Conservation (phyloP, 1,140 invertebrate species). For the Luehdorfia chinensis region DNA sequence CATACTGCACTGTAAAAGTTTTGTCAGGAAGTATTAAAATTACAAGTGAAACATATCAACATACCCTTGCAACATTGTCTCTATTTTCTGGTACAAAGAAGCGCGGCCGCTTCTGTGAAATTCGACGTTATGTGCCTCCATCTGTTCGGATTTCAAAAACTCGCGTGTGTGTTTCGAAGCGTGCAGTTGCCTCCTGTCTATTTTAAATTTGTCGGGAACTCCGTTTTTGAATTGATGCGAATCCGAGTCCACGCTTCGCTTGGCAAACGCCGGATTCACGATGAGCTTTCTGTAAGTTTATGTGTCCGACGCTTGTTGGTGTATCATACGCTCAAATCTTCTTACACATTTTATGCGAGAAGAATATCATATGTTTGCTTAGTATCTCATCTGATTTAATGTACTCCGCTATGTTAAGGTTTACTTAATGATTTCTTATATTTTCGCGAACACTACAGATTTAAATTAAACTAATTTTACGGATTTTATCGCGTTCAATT, state of each 20-base stretch:
- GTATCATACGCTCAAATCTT: slow-evolving; percentile 2
- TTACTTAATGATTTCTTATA: too few relatives aligned
- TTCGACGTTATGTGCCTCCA: slow-evolving; percentile 57
- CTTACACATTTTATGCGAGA: neutral
- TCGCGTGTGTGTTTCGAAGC: slow-evolving; percentile 57
- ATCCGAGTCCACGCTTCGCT: slow-evolving; percentile 66
- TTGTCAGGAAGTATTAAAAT: neutral
- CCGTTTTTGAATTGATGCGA: slow-evolving; percentile 30
- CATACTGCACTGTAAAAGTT: neutral
- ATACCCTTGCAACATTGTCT: slow-evolving; percentile 79
- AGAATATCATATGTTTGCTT: too few relatives aligned
- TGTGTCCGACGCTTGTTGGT: neutral
- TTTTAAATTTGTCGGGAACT: slow-evolving; percentile 43
- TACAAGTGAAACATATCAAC: neutral
- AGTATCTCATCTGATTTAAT: too few relatives aligned
- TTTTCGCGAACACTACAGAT: too few relatives aligned
- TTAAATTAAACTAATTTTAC: too few relatives aligned
- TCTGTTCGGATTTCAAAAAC: slow-evolving; percentile 63
- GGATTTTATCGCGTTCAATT: too few relatives aligned
- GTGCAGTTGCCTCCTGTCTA: slow-evolving; percentile 73
- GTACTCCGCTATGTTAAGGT: too few relatives aligned
- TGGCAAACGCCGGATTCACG: slow-evolving; percentile 79
- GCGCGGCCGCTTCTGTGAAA: slow-evolving; percentile 78
- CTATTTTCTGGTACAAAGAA: slow-evolving; percentile 79
- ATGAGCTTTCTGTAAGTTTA: slow-evolving; percentile 63